A percentile compares a stretch with the other conserved stretches of the same genome.
phyloP scores from a whole-genome alignment of 2,888 invertebrate genomes.

The Neocrepidodera transversa region DNA sequence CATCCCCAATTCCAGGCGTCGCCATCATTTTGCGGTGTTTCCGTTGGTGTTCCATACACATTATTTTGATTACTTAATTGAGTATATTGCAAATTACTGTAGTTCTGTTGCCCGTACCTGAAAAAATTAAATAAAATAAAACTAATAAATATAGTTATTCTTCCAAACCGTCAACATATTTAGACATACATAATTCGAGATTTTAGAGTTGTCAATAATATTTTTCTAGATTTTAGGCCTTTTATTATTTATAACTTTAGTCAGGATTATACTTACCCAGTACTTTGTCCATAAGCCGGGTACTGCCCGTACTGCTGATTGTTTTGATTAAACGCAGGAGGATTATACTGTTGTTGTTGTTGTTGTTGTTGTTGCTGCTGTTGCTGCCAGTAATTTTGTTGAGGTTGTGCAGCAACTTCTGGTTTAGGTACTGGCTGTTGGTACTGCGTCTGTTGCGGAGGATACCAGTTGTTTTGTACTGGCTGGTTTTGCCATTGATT shows the following conservation, averaged over 20 bases:
- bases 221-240: too few relatives aligned
- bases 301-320: constrained; percentile 32
- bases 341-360: constrained; percentile 40
- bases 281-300: constrained; percentile 27
- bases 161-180: too few relatives aligned
- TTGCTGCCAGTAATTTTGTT: constrained; percentile 45
- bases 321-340: constrained; percentile 32
- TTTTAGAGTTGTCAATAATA: too few relatives aligned
- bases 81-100: constrained; percentile 49
- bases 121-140: background rate
- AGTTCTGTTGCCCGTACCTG: constrained; percentile 38
- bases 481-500: constrained; percentile 55
- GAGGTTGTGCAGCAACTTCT: constrained; percentile 46
- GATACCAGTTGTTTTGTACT: constrained; percentile 60
- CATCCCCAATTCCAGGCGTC: constrained; percentile 68
- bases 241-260: too few relatives aligned
- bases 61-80: constrained; percentile 45
- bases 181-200: too few relatives aligned
- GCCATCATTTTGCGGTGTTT: constrained; percentile 42
- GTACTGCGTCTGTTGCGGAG: constrained; percentile 44
- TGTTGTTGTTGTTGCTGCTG: constrained; percentile 49
- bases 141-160: background rate
- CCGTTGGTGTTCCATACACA: constrained; percentile 53
- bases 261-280: constrained; percentile 26
- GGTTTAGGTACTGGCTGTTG: constrained; percentile 49